A percentile compares a stretch with the other conserved stretches of the same genome.
These are phyloP conservation scores for Drosophila serrata DNA, from an alignment of 1,140 invertebrate species.

Conservation along the genomic window DNA sequence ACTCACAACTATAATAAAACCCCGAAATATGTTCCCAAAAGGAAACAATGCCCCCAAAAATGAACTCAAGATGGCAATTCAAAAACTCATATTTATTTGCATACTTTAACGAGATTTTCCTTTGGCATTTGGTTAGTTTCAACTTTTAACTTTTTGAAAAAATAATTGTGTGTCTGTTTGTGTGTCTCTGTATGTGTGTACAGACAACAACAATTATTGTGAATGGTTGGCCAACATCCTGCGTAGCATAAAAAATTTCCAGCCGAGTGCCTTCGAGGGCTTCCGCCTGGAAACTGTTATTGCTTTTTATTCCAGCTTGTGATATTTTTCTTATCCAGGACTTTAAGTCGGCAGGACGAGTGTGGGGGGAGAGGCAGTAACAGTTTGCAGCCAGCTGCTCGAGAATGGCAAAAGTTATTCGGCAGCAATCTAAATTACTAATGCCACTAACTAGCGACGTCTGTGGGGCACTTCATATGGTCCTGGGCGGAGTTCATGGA, in stretches of 20 bases:
- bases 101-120: conserved; percentile 47
- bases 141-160: conserved; percentile 30
- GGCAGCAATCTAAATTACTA: conserved; percentile 70
- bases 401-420: conserved; percentile 54
- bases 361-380: conserved; percentile 8
- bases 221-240: conserved; percentile 57
- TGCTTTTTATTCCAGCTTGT: conserved; percentile 38
- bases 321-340: conserved; percentile 40
- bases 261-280: conserved; percentile 50
- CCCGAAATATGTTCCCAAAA: conserved; percentile 8
- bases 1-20: conserved; percentile 9
- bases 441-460: conserved; percentile 57
- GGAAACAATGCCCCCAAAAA: conserved; percentile 14
- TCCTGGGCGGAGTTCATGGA: conserved; percentile 15
- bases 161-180: conserved; percentile 1
- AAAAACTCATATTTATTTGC: conserved; percentile 49
- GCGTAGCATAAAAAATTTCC: conserved; percentile 52
- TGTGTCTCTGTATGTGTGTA: not conserved
- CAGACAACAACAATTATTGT: conserved; percentile 68
- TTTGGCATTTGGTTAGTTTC: conserved; percentile 26
- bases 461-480: conserved; percentile 44
- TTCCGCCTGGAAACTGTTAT: conserved; percentile 49
- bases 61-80: conserved; percentile 16
- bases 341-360: conserved; percentile 27
- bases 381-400: conserved; percentile 48